Percentiles rank a stretch among this genome's conserved stretches.
Evolutionary conservation across 2,113 vertebrate species (phyloP).

Genomic region (Pipa parva): DNA sequence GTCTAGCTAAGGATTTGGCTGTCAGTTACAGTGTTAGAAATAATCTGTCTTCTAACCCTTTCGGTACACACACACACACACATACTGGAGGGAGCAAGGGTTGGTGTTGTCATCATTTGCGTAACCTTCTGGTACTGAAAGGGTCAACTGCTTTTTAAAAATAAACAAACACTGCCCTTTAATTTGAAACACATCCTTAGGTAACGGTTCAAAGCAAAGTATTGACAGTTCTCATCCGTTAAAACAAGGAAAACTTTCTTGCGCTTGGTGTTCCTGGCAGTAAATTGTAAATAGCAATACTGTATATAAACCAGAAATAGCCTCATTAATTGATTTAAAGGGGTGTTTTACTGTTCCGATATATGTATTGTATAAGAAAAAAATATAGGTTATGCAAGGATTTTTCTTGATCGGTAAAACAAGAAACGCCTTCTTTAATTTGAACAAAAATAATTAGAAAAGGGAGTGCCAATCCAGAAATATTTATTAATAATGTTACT

Average conservation of each 20-base stretch:
- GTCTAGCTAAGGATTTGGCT: constrained; percentile 60
- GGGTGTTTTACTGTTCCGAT: no score
- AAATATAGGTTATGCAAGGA: no score
- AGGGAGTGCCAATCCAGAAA: no score
- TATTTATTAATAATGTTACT: no score
- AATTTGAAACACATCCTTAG: neutral
- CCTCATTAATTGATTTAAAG: no score
- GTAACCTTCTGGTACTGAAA: neutral
- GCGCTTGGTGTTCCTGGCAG: neutral
- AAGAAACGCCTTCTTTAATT: no score
- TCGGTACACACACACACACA: no score
- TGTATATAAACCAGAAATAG: no score
- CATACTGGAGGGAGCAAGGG: neutral
- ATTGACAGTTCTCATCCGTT: neutral
- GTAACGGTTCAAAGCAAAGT: neutral
- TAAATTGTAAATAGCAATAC: no score
- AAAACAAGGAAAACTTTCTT: neutral
- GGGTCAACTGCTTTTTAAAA: neutral
- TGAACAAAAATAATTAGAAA: no score
- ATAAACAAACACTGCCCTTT: neutral
- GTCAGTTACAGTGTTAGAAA: constrained; percentile 52
- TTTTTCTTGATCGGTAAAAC: no score
- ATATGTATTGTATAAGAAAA: no score
- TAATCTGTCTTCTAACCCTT: constrained; percentile 12
- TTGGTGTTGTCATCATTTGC: neutral